A percentile compares a stretch with the other conserved stretches of the same genome.
Evolutionary conservation across 2,113 vertebrate species (phyloP).

Genomic region (Lophura nycthemera): DNA sequence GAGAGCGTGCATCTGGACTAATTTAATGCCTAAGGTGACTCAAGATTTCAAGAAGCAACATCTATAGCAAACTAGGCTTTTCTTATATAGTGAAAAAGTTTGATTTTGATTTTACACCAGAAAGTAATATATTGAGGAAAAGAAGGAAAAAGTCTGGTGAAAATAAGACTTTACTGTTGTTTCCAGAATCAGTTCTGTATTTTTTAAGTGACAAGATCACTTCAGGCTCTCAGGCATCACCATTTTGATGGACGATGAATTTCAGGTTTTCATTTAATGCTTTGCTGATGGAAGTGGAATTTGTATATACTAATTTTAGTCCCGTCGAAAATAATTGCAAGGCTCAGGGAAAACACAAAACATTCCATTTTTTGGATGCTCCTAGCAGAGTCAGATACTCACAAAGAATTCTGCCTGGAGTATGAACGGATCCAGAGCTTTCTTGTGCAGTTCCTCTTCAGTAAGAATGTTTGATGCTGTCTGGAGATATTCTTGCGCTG

Average conservation of each 20-base stretch:
- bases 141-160: background rate
- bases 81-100: background rate
- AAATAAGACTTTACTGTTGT: background rate
- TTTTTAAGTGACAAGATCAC: background rate
- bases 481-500: conserved; percentile 90
- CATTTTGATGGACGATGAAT: background rate
- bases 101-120: background rate
- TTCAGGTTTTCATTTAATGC: background rate
- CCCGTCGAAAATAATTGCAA: background rate
- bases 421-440: conserved; percentile 92
- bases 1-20: background rate
- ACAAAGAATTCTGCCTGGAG: conserved; percentile 97
- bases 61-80: background rate
- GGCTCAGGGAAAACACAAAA: background rate
- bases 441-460: conserved; percentile 87
- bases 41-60: background rate
- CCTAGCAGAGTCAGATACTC: conserved; percentile 69
- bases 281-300: background rate
- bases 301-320: background rate
- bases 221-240: background rate
- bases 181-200: background rate
- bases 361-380: background rate
- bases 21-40: background rate
- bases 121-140: background rate
- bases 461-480: conserved; percentile 87